phyloP scores from a whole-genome alignment of 2,113 vertebrate species.

The Elaphurus davidianus region DNA sequence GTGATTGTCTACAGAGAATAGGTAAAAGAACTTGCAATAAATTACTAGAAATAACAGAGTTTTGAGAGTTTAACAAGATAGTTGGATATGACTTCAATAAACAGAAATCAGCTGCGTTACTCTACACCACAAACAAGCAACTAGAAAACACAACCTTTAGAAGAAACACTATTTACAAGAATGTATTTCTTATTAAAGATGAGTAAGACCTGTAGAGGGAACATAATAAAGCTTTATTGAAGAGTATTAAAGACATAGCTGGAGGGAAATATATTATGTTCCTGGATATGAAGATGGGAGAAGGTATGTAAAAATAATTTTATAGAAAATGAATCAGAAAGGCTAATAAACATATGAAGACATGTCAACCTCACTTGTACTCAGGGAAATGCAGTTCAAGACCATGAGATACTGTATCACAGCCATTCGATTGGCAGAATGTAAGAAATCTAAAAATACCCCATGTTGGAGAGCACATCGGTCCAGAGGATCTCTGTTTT shows the following conservation, averaged over 20 bases:
- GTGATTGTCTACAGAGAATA: not conserved
- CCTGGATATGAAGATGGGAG: not conserved
- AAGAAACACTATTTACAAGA: not conserved
- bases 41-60: not conserved
- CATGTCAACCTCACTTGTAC: not conserved
- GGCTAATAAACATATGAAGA: not conserved
- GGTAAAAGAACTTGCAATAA: not conserved
- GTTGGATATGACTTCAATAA: not conserved
- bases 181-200: not conserved
- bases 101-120: not conserved
- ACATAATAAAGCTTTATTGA: not conserved
- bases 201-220: not conserved
- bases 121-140: not conserved
- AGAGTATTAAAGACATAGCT: not conserved
- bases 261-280: not conserved
- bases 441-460: slow-evolving; percentile 21
- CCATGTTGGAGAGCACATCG: not conserved
- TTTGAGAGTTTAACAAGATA: not conserved
- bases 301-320: not conserved
- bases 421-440: not conserved
- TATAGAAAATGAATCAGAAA: not conserved
- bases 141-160: not conserved
- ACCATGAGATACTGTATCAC: not conserved
- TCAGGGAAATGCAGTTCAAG: not conserved
- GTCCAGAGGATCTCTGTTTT: not conserved